Conservation (phyloP, 2,113 vertebrate genomes). For the Gila orcuttii region DNA sequence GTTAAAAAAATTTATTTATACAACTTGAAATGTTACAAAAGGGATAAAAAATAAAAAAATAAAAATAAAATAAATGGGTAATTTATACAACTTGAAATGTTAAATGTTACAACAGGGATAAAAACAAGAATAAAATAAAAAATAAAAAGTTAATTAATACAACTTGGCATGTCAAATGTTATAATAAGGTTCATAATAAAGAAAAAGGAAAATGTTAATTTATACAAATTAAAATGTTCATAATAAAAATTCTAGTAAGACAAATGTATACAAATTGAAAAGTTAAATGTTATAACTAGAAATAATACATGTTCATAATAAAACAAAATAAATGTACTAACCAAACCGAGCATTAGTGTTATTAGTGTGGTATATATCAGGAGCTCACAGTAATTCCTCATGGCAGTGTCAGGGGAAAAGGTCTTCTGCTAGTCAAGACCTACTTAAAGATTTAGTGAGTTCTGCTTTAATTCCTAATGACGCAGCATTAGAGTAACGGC, state of each 20-base stretch:
- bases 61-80: not conserved
- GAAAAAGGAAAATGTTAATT: not conserved
- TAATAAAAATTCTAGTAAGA: too few species aligned
- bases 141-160: not conserved
- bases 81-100: not conserved
- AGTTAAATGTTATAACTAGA: too few species aligned
- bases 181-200: not conserved
- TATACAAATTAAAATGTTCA: not conserved
- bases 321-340: too few species aligned
- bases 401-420: not conserved
- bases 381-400: not conserved
- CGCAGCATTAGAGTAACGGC: not conserved
- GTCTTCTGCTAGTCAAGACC: not conserved
- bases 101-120: not conserved
- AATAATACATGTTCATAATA: too few species aligned
- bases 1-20: not conserved
- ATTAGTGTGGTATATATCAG: not conserved
- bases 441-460: slow-evolving; percentile 18
- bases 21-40: too few species aligned
- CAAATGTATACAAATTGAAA: too few species aligned
- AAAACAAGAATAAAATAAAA: too few species aligned
- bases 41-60: too few species aligned
- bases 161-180: not conserved
- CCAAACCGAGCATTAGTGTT: too few species aligned
- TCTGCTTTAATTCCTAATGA: slow-evolving; percentile 24